Evolutionary conservation across 2,888 invertebrate species (phyloP), one percentile per base, ranked within the genome.

Genomic region (Autographa pulchrina): DNA sequence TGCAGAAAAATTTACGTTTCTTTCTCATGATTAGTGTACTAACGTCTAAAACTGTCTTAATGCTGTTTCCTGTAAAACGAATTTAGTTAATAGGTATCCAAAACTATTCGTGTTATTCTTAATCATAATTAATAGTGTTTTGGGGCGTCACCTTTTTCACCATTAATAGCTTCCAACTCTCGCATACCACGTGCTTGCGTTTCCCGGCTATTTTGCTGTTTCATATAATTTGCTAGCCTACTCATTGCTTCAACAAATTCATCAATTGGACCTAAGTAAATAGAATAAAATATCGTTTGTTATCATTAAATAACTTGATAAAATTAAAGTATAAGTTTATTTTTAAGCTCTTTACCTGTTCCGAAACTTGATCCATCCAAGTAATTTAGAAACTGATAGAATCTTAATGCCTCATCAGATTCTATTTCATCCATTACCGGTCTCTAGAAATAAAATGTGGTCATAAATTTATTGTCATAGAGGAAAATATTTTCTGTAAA

Each of bases 361-460:
- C 96, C 96, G 82, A 96, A 95, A 88, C 95, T 95, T 16, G 92
- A 90, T n/a, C 96, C 96, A 77, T 96, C 96, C 69, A 96, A 88
- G 80, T 96, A 96, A 82, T 96, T 96, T 4, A 96, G 83, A 87
- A 95, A 96, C 82, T 95, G 95, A 80, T 95, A 95, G 81, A 95
- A 96, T 72, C 95, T 87, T 14, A 96, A 81, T 0, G 96, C 96
- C 85, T 96, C 96, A 43, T 96, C 96, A 1, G 96, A 96, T 90
- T 96, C 95, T 66, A 95, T 93, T 89, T 96, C 96, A 77, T 96
- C 96, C 95, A 96, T 96, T 0, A 96, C 96, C 4, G 96, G 95
- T 79, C 96, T 90, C 96, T 96, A 85, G 81, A 87, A 85, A 64
- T 7, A 11, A 20, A 16, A 13, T 0, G 2, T 32, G 4, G 2